Evolutionary conservation across 2,888 invertebrate genomes (phyloP).

Genomic region (Strigamia maritima): DNA sequence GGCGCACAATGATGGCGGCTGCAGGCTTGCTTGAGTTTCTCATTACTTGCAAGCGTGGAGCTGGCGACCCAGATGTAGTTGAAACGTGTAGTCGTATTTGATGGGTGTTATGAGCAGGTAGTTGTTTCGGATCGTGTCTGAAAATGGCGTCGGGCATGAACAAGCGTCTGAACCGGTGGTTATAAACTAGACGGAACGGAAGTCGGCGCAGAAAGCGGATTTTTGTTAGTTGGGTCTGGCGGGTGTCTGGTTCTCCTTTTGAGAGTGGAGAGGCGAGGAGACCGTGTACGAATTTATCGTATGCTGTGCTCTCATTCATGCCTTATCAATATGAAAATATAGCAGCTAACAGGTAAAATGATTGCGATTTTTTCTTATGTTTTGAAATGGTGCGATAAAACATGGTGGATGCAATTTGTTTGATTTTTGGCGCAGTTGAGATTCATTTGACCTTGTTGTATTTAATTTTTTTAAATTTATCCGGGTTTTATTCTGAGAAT

Average conservation of each 20-base stretch:
- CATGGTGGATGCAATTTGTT: background rate
- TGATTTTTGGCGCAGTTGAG: slow-evolving; percentile 6
- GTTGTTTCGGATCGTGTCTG: background rate
- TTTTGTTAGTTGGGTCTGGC: slow-evolving; percentile 23
- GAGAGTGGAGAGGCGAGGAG: background rate
- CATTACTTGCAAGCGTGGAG: slow-evolving; percentile 29
- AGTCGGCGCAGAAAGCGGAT: slow-evolving; percentile 5
- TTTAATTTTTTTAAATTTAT: slow-evolving; percentile 13
- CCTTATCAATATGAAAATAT: background rate
- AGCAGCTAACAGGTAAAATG: background rate
- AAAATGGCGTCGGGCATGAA: background rate
- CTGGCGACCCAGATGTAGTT: slow-evolving; percentile 5
- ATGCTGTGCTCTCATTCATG: background rate
- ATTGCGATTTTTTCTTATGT: background rate
- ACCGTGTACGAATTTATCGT: background rate
- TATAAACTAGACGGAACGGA: background rate
- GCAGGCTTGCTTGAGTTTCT: slow-evolving; percentile 1
- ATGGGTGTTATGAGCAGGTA: background rate
- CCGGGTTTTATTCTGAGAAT: slow-evolving; percentile 3
- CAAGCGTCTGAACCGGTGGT: background rate
- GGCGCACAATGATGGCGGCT: slow-evolving; percentile 17
- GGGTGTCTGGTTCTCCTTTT: slow-evolving; percentile 3
- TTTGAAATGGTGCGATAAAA: background rate
- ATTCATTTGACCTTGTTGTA: slow-evolving; percentile 16
- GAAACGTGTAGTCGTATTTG: background rate